Evolutionary conservation across 2,888 invertebrate species (phyloP).

Genomic region (Formica aserva): DNA sequence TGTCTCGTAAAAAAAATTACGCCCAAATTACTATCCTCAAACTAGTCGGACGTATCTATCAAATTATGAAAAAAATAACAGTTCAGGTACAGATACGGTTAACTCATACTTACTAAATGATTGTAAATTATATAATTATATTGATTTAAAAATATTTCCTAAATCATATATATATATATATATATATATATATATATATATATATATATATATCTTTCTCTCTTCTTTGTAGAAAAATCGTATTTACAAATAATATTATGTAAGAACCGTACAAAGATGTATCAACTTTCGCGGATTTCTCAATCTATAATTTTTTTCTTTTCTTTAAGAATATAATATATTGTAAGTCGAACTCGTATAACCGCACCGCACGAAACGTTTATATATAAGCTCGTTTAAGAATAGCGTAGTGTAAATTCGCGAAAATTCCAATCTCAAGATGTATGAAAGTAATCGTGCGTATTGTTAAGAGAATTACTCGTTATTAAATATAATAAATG

Average conservation of each 20-base stretch:
- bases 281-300: slow-evolving; percentile 10
- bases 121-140: slow-evolving; percentile 43
- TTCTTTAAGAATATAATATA: slow-evolving; percentile 13
- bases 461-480: slow-evolving; percentile 46
- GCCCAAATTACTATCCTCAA: slow-evolving; percentile 26
- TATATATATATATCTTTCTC: background rate
- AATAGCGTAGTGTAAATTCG: slow-evolving; percentile 60
- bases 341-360: slow-evolving; percentile 30
- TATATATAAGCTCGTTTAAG: slow-evolving; percentile 70
- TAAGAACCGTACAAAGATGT: slow-evolving; percentile 47
- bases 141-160: slow-evolving; percentile 40
- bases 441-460: slow-evolving; percentile 57
- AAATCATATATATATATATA: slow-evolving; percentile 42
- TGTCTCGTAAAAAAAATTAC: slow-evolving; percentile 33
- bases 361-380: slow-evolving; percentile 58
- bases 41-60: slow-evolving; percentile 51
- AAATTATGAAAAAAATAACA: slow-evolving; percentile 47
- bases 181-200: background rate
- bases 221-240: slow-evolving; percentile 40
- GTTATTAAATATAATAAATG: slow-evolving; percentile 54
- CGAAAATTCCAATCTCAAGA: slow-evolving; percentile 57
- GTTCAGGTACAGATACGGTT: slow-evolving; percentile 51
- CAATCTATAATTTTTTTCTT: background rate
- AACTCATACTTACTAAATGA: slow-evolving; percentile 45
- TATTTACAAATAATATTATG: slow-evolving; percentile 50